Percentiles rank a stretch among this genome's conserved stretches.
Evolutionary conservation across 2,888 invertebrate genomes (phyloP).

Genomic region (Drosophila sordidapex): DNA sequence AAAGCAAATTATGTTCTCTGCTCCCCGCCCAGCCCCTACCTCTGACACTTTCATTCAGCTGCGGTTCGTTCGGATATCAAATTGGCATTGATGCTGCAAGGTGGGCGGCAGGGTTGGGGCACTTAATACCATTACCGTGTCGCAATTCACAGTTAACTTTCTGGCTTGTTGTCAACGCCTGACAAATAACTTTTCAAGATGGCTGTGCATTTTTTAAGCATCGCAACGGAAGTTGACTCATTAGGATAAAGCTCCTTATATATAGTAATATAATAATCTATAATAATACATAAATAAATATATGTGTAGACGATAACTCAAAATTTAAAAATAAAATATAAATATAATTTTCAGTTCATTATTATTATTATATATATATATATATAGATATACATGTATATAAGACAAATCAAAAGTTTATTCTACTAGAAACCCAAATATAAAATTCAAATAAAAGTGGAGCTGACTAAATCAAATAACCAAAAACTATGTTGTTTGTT

Average conservation of each 20-base stretch:
- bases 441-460: not conserved
- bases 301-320: too few species aligned
- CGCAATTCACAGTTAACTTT: slow-evolving; percentile 24
- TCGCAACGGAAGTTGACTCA: not conserved
- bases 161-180: slow-evolving; percentile 5
- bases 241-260: too few species aligned
- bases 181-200: slow-evolving; percentile 8
- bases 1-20: slow-evolving; percentile 74
- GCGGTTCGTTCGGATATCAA: slow-evolving; percentile 40
- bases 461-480: slow-evolving; percentile 1
- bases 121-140: slow-evolving; percentile 13
- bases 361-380: too few species aligned
- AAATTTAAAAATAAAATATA: too few species aligned
- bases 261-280: too few species aligned
- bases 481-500: not conserved
- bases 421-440: not conserved
- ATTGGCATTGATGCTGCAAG: slow-evolving; percentile 34
- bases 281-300: too few species aligned
- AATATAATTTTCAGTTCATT: too few species aligned
- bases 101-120: not conserved
- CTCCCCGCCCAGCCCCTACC: not conserved
- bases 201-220: not conserved
- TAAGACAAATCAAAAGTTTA: not conserved
- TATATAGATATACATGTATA: not conserved
- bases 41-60: slow-evolving; percentile 53